Percentiles rank a stretch among this genome's conserved stretches.
Evolutionary conservation across 2,888 invertebrate species (phyloP).

Genomic region (Drosophila nigritarsus): DNA sequence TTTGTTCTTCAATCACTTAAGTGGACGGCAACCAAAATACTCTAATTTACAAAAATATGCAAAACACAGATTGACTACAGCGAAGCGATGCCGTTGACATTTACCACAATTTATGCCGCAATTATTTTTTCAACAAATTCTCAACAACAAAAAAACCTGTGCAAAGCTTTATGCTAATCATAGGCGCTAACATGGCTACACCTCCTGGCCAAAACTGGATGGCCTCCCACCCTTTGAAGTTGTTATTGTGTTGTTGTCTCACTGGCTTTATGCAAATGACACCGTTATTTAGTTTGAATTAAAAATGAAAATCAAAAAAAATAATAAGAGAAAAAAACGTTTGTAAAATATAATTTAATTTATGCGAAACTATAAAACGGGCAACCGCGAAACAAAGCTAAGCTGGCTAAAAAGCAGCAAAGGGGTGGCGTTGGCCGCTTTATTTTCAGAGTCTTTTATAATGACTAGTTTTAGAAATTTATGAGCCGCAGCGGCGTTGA

Average conservation of each 20-base stretch:
- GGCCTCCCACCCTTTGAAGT: neutral
- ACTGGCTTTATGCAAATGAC: slow-evolving; percentile 64
- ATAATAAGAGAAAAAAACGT: slow-evolving; percentile 11
- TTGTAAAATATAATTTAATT: slow-evolving; percentile 62
- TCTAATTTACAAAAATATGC: slow-evolving; percentile 37
- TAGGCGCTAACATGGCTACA: slow-evolving; percentile 47
- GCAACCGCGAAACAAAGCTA: slow-evolving; percentile 46
- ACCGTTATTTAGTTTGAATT: slow-evolving; percentile 58
- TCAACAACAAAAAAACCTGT: slow-evolving; percentile 25
- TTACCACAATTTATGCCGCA: slow-evolving; percentile 70
- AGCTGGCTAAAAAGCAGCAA: slow-evolving; percentile 9
- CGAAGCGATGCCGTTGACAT: slow-evolving; percentile 50
- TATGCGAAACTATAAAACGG: slow-evolving; percentile 68
- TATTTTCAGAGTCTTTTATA: slow-evolving; percentile 60
- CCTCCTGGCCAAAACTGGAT: slow-evolving; percentile 18
- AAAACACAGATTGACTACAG: slow-evolving; percentile 20
- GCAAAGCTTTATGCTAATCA: slow-evolving; percentile 53
- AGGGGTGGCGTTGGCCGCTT: slow-evolving; percentile 28
- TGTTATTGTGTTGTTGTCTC: slow-evolving; percentile 37
- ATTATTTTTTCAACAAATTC: slow-evolving; percentile 57
- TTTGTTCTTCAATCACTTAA: slow-evolving; percentile 32
- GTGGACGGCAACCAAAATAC: slow-evolving; percentile 20
- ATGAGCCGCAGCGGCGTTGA: slow-evolving; percentile 67
- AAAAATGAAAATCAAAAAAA: slow-evolving; percentile 39
- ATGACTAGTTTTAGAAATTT: slow-evolving; percentile 70